Evolutionary conservation across 2,113 vertebrate genomes (phyloP), one percentile per base, ranked within the genome.

Genomic region (Apodemus speciosus): DNA sequence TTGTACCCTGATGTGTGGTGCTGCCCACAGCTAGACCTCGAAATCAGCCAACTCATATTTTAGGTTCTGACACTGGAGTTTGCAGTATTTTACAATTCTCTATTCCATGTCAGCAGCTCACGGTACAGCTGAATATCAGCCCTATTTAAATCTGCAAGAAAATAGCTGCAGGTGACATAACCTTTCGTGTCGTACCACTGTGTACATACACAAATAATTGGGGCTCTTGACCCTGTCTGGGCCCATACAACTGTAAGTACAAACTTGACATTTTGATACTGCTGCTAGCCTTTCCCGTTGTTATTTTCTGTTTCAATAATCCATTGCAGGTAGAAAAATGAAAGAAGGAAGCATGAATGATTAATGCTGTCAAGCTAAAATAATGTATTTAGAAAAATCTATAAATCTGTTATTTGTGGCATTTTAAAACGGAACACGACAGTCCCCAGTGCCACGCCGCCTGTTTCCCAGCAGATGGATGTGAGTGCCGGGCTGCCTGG

Each of bases 281-380:
- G 99, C 99, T 99, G 98, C 98, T 97, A 99, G 99, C 98, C 98
- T 99, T 98, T 98, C 98, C 97, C 98, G 97, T 98, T 98, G 99
- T 99, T 99, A 99, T 99, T 99, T 99, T 99, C 99, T 99, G 99
- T 99, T 99, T 99, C 99, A 99, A 99, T 99, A 99, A 99, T 99
- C 99, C 99, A 99, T 99, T 99, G 98, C 98, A 99, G 99, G 98
- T 98, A 98, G 98, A 99, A 98, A 98, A 99, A 98, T 98, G 98
- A 98, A 99, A 98, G 98, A 98, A 98, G 98, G 98, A 98, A 99
- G 98, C 98, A 99, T 99, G 99, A 99, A 99, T 99, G 99, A 99
- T 99, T 99, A 99, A 99, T 99, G 99, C 98, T 99, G 99, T 99
- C 99, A 99, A 99, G 98, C 98, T 99, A 99, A 99, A 99, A 99